Evolutionary conservation across 2,888 invertebrate species (phyloP), one percentile per base, ranked within the genome.

Genomic region (Drosophila barbarae): DNA sequence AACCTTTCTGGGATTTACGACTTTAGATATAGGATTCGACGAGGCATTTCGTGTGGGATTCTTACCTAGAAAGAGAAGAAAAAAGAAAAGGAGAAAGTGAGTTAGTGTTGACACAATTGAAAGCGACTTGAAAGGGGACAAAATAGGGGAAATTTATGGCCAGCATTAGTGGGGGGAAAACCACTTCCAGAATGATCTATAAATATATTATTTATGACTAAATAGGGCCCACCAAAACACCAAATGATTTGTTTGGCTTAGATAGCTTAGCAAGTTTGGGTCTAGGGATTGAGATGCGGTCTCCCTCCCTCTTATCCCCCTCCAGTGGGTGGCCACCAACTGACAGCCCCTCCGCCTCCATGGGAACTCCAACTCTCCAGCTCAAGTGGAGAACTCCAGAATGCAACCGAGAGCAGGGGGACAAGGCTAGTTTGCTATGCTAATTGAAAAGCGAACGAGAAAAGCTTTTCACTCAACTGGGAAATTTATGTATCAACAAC

Each of bases 391-490:
- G 71, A 32, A 28, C n/a, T n/a, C 18, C 41, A 28, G 13, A 21
- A 50, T 28, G 10, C 18, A 8, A 7, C 1, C 7, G 28, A 12
- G 21, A 6, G 21, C 2, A n/a, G 55, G 36, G 47, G 42, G 32
- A 26, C 46, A 9, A 28, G 30, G 26, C 46, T 64, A 74, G 79
- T 82, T 80, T 80, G 79, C 82, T 84, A 80, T 79, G 79, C 85
- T 80, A 84, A 80, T 80, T 84, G 85, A 80, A 84, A 61, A 69
- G 72, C 50, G 68, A 60, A 66, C 66, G 59, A 69, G 68, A 70
- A 71, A 74, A 74, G 81, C 77, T 83, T 70, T 69, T 61, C 63
- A 71, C 53, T 49, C 73, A 71, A 36, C 52, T 67, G 64, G 69
- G 60, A 54, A 80, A 81, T 79, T 78, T 76, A 72, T 84, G 73